Evolutionary conservation across 1,140 invertebrate genomes (phyloP).

Genomic region (Asbolus verrucosus): DNA sequence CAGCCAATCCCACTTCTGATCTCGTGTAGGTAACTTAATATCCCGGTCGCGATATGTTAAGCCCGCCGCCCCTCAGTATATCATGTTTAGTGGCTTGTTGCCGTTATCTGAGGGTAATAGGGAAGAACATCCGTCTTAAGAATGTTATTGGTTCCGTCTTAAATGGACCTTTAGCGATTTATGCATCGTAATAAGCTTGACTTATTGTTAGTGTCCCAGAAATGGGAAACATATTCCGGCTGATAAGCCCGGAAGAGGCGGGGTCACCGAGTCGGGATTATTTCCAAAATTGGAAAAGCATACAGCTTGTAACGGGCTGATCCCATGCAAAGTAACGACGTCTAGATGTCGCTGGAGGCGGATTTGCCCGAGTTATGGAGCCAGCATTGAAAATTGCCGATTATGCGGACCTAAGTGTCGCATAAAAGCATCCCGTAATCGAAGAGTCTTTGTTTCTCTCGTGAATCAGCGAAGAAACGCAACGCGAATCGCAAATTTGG

Average conservation of each 20-base stretch:
- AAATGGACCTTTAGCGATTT: slow-evolving; percentile 57
- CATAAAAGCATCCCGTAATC: slow-evolving; percentile 5
- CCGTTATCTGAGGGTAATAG: slow-evolving; percentile 59
- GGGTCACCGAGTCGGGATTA: slow-evolving; percentile 50
- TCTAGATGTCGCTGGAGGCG: slow-evolving; percentile 60
- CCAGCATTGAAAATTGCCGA: slow-evolving; percentile 61
- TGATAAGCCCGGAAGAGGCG: slow-evolving; percentile 37
- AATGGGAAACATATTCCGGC: slow-evolving; percentile 44
- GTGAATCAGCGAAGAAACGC: neutral
- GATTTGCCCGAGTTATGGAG: slow-evolving; percentile 59
- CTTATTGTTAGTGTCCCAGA: slow-evolving; percentile 46
- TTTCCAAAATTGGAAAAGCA: slow-evolving; percentile 59
- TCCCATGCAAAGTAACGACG: slow-evolving; percentile 59
- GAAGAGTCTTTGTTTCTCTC: neutral
- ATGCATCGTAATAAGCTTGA: slow-evolving; percentile 56
- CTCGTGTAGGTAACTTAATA: slow-evolving; percentile 51
- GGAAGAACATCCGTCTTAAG: slow-evolving; percentile 56
- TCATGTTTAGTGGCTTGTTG: slow-evolving; percentile 59
- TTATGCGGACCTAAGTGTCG: slow-evolving; percentile 51
- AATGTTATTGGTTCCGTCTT: slow-evolving; percentile 55
- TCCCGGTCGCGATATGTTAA: slow-evolving; percentile 51
- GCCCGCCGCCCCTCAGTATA: slow-evolving; percentile 52
- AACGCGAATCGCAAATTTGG: too few species aligned
- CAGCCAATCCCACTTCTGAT: slow-evolving; percentile 46
- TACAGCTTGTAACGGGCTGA: slow-evolving; percentile 58